Evolutionary conservation across 2,888 invertebrate species (phyloP), one percentile per base, ranked within the genome.

Genomic region (Helobdella robusta): DNA sequence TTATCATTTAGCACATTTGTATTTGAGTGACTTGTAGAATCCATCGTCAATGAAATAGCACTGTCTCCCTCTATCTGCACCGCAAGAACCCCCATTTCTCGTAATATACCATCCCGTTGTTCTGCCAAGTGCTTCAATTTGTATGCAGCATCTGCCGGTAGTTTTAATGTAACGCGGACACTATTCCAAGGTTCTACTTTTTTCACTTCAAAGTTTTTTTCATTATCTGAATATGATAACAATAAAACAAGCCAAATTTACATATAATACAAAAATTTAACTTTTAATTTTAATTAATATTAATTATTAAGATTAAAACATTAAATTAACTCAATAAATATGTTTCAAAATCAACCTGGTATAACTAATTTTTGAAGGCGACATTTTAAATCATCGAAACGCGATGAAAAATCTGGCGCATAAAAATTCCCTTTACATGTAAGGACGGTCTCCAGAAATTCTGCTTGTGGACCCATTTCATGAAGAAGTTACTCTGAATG

Each of bases 101-200:
- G 86, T 75, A 95, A 85, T 15, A 74, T 71, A 71, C 88, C 85
- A 75, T 90, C 89, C 72, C 92, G 91, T 80, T 90, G 89, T 76
- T 89, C 87, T 71, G 94, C 94, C 78, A 95, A 83, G 81, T 89
- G 89, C 74, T 91, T 86, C 77, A 95, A 84, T 73, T 91, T 86
- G 75, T 88, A 84, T 77, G 94, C 94, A 77, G 94, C 94, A 83
- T 93, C 93, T 80, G 89, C 87, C 76, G 94, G 93, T 84, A 95
- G 91, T 79, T 91, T 91, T 84, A 95, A 87, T 83, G 93, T 94
- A 81, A 95, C 92, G 82, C 91, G 87, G 75, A 95, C 94, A 75
- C 92, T 91, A 84, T 93, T 92, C 92, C 92, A 95, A 84, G 94
- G 94, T 85, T 94, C 94, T 83, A 92, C 86, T 81, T 88, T 88